These are phyloP conservation scores for Peucedramus taeniatus DNA, from an alignment of 2,113 vertebrate genomes.

Conservation along the genomic window DNA sequence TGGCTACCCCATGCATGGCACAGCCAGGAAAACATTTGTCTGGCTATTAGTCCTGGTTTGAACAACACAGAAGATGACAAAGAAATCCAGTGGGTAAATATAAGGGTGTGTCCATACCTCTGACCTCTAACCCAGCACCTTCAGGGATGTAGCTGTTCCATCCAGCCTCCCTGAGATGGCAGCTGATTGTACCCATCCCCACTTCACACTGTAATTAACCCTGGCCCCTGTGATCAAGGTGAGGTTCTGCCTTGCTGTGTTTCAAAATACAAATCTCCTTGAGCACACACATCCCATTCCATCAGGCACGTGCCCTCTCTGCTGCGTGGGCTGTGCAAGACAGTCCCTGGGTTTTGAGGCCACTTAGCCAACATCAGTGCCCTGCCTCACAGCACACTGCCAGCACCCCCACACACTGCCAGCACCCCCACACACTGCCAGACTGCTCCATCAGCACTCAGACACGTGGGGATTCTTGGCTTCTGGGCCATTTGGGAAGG, in stretches of 20 bases:
- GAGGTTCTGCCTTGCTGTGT: background rate
- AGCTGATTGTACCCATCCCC: background rate
- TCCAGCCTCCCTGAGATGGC: background rate
- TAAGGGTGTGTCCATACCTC: too few relatives aligned
- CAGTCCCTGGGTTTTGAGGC: background rate
- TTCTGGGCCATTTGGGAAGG: background rate
- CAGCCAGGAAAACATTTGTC: fast-evolving
- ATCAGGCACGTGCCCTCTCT: fast-evolving
- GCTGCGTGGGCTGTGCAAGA: fast-evolving
- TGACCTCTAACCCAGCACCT: background rate
- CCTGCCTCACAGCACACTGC: fast-evolving
- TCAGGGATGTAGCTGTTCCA: background rate
- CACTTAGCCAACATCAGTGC: too few relatives aligned
- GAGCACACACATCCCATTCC: background rate
- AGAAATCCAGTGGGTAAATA: background rate
- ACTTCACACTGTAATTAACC: background rate
- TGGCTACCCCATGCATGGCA: background rate
- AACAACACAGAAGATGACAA: background rate
- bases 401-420: background rate
- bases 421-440: fast-evolving
- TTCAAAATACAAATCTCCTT: background rate
- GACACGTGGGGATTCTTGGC: fast-evolving
- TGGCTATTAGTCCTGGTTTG: background rate
- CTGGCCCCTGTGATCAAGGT: background rate
- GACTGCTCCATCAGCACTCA: fast-evolving